A percentile compares a stretch with the other conserved stretches of the same genome.
Evolutionary conservation across 2,888 invertebrate species (phyloP).

Genomic region (Hipparchia semele): DNA sequence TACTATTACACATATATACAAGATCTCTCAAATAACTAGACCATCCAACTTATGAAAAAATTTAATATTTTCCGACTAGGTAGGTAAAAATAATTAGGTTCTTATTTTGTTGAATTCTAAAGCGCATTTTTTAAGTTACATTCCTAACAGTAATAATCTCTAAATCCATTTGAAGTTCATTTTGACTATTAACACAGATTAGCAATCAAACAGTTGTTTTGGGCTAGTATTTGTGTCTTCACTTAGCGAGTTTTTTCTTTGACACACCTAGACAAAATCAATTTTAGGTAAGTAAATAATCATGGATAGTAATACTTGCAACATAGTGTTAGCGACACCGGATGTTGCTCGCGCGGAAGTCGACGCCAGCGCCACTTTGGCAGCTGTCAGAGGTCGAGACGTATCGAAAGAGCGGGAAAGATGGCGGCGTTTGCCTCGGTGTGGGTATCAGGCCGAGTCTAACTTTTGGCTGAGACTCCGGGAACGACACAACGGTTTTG

Average conservation of each 20-base stretch:
- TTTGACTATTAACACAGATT: neutral
- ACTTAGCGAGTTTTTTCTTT: too few species aligned
- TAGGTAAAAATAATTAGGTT: neutral
- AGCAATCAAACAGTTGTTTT: neutral
- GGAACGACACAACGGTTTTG: too few species aligned
- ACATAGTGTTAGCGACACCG: neutral
- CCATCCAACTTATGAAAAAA: neutral
- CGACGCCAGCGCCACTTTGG: too few species aligned
- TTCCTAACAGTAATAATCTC: slow-evolving; percentile 4
- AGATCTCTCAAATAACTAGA: neutral
- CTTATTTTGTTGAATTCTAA: neutral
- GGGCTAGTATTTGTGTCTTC: neutral
- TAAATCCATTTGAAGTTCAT: neutral
- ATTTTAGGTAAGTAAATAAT: too few species aligned
- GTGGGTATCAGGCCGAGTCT: too few species aligned
- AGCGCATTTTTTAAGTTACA: slow-evolving; percentile 18
- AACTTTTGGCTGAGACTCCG: too few species aligned
- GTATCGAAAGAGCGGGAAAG: too few species aligned
- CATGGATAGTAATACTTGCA: neutral
- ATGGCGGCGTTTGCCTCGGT: too few species aligned
- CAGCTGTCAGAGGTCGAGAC: too few species aligned
- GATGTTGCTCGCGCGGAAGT: too few species aligned
- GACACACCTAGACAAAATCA: too few species aligned
- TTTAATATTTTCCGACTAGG: neutral
- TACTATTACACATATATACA: neutral